These are phyloP conservation scores for Tillus elongatus DNA, from an alignment of 2,888 invertebrate species.

Conservation along the genomic window DNA sequence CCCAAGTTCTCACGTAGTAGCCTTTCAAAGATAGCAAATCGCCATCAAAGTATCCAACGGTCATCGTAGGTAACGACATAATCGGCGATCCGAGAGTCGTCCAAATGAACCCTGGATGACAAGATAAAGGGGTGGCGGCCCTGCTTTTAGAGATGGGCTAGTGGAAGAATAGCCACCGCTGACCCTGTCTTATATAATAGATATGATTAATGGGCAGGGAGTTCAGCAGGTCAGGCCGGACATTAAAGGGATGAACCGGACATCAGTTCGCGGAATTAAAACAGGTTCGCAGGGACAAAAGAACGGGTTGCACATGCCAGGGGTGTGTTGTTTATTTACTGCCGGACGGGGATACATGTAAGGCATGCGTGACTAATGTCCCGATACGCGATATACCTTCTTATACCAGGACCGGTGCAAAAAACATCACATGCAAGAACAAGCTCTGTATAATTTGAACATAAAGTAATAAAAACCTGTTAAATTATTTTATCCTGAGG, in stretches of 20 bases:
- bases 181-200: conserved; percentile 39
- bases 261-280: conserved; percentile 37
- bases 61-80: conserved; percentile 44
- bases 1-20: conserved; percentile 38
- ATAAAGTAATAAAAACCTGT: too few species aligned
- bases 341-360: conserved; percentile 28
- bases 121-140: too few species aligned
- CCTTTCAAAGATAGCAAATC: conserved; percentile 34
- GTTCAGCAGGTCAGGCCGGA: conserved; percentile 42
- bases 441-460: too few species aligned
- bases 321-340: conserved; percentile 38
- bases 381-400: too few species aligned
- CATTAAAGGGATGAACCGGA: conserved; percentile 41
- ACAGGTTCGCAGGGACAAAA: conserved; percentile 33
- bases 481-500: too few species aligned
- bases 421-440: too few species aligned
- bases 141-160: too few species aligned
- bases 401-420: too few species aligned
- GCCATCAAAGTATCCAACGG: conserved; percentile 37
- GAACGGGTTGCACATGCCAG: conserved; percentile 34
- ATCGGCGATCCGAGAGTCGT: conserved; percentile 34
- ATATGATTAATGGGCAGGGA: conserved; percentile 44
- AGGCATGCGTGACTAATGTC: conserved; percentile 36
- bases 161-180: too few species aligned
- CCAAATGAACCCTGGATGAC: conserved; percentile 23